Conservation (phyloP, 1,140 invertebrate genomes). For the Cydia fagiglandana region DNA sequence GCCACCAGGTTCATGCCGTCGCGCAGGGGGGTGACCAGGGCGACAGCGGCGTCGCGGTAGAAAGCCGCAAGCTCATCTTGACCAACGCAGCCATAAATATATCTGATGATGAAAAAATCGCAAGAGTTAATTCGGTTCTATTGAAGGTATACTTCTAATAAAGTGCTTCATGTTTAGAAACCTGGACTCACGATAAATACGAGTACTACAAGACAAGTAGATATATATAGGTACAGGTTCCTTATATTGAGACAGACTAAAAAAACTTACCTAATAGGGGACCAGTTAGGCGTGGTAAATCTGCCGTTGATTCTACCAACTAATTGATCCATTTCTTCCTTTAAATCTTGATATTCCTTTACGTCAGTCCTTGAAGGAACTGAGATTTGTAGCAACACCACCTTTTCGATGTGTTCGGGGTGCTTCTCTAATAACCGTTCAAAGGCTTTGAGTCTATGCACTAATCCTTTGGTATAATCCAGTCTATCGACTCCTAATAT, state of each 20-base stretch:
- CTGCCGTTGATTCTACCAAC: slow-evolving; percentile 93
- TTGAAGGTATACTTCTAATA: neutral
- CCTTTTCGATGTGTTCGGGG: slow-evolving; percentile 91
- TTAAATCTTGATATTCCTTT: slow-evolving; percentile 93
- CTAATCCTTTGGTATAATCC: slow-evolving; percentile 95
- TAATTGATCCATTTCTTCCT: slow-evolving; percentile 94
- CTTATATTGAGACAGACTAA: neutral
- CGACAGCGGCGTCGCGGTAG: slow-evolving; percentile 91
- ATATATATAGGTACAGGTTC: too few species aligned
- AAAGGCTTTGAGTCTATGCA: slow-evolving; percentile 90
- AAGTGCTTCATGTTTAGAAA: neutral
- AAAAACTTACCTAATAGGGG: slow-evolving; percentile 85
- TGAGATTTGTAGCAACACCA: slow-evolving; percentile 90
- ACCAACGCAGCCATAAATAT: slow-evolving; percentile 93
- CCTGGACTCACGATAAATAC: too few species aligned
- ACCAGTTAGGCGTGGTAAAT: slow-evolving; percentile 94
- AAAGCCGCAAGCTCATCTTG: slow-evolving; percentile 92
- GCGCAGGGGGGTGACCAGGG: slow-evolving; percentile 90
- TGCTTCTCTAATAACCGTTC: slow-evolving; percentile 91
- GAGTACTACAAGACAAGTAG: too few species aligned
- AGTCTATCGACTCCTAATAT: slow-evolving; percentile 92
- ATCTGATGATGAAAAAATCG: slow-evolving; percentile 69
- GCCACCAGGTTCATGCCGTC: slow-evolving; percentile 97
- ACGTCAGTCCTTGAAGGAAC: slow-evolving; percentile 94
- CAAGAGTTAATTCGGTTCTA: neutral